phyloP scores from a whole-genome alignment of 2,797 vertebrate genomes.

The Eospalax fontanierii region DNA sequence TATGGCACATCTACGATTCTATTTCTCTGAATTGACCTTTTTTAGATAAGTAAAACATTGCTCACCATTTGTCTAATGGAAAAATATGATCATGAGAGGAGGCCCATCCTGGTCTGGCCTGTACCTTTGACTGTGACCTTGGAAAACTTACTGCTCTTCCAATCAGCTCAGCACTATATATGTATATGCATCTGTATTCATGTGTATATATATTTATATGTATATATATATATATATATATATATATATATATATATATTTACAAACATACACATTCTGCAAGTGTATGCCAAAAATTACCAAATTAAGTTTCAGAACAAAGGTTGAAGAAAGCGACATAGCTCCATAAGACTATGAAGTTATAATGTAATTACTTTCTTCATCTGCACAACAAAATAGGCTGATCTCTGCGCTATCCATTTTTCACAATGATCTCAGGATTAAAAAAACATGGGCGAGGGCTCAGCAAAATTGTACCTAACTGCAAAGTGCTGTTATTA shows the following conservation, averaged over 20 bases:
- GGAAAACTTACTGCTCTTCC: slow-evolving; percentile 15
- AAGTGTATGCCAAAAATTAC: too few species aligned
- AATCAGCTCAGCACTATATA: neutral
- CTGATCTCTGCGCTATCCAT: neutral
- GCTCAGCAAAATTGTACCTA: neutral
- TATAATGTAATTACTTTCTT: neutral
- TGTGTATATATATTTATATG: neutral
- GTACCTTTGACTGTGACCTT: slow-evolving; percentile 46
- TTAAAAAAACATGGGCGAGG: neutral
- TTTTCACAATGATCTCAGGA: neutral
- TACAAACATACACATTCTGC: neutral
- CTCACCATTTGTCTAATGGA: slow-evolving; percentile 47
- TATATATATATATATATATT: too few species aligned
- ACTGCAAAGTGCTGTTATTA: neutral
- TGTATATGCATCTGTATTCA: neutral
- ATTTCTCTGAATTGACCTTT: slow-evolving; percentile 70
- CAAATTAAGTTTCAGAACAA: neutral
- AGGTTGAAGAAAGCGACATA: neutral
- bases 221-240: neutral
- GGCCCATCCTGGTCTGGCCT: neutral
- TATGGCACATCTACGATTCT: slow-evolving; percentile 41
- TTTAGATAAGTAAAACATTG: neutral
- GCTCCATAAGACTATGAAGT: neutral
- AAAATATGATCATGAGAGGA: slow-evolving; percentile 54
- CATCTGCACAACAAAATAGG: neutral